Percentiles rank a stretch among this genome's conserved stretches.
These are phyloP conservation scores for Pygoscelis antarcticus DNA, from an alignment of 2,113 vertebrate genomes.

Conservation along the genomic window DNA sequence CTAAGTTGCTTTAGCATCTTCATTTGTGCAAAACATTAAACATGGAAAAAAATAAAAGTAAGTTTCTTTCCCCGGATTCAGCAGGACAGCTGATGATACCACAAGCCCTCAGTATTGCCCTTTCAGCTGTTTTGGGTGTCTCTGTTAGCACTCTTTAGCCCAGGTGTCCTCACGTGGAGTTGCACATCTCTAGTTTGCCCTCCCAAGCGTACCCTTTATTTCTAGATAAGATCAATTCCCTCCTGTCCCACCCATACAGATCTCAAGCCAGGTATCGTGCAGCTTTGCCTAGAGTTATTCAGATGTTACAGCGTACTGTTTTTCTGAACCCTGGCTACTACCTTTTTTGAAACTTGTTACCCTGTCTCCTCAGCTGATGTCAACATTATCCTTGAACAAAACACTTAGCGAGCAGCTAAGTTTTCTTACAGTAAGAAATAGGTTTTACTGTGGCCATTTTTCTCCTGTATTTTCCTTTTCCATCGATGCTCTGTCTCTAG, in stretches of 20 bases:
- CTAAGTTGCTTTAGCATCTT: constrained; percentile 20
- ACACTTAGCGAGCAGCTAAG: background rate
- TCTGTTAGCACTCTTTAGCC: background rate
- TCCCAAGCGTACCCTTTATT: background rate
- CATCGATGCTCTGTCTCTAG: background rate
- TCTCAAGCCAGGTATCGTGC: background rate
- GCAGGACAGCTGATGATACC: background rate
- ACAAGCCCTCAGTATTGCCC: background rate
- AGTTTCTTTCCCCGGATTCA: background rate
- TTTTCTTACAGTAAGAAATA: background rate
- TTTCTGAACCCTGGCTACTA: background rate
- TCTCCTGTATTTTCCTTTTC: background rate
- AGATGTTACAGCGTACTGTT: fast-evolving
- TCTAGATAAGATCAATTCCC: background rate
- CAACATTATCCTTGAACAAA: background rate
- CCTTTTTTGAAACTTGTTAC: background rate
- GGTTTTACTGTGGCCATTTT: background rate
- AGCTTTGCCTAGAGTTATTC: background rate
- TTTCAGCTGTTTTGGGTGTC: background rate
- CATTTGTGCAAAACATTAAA: background rate
- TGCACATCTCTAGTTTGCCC: background rate
- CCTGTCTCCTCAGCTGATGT: background rate
- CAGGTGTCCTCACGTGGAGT: background rate
- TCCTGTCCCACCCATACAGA: background rate
- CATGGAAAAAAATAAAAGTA: background rate